Evolutionary conservation across 2,113 vertebrate genomes (phyloP).

Genomic region (Recurvirostra avosetta): DNA sequence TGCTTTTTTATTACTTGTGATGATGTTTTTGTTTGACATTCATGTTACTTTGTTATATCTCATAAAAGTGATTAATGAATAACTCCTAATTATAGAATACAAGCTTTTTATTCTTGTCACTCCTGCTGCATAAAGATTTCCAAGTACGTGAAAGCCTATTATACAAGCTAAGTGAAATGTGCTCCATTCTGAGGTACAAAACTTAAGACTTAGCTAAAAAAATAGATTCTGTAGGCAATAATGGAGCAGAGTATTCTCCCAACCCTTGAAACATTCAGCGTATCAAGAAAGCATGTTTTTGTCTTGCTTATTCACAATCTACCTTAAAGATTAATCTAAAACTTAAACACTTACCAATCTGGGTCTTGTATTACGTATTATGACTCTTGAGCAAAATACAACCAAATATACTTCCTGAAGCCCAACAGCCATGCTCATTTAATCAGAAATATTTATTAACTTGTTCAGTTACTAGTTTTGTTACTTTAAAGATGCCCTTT

Average conservation of each 20-base stretch:
- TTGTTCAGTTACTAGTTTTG: not conserved
- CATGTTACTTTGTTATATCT: not conserved
- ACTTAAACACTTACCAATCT: not conserved
- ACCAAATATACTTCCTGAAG: not conserved
- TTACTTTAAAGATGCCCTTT: not conserved
- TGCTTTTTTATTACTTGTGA: not conserved
- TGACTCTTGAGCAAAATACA: not conserved
- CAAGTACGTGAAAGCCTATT: not conserved
- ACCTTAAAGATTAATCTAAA: not conserved
- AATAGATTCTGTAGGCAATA: not conserved
- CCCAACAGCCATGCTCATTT: not conserved
- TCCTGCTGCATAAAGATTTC: not conserved
- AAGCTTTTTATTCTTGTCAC: not conserved
- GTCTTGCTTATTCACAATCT: not conserved
- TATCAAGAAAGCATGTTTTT: not conserved
- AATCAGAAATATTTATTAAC: not conserved
- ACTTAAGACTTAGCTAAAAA: not conserved
- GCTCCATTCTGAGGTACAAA: not conserved
- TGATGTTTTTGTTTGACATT: constrained; percentile 29
- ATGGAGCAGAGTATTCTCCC: not conserved
- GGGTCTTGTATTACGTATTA: not conserved
- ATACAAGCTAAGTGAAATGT: not conserved
- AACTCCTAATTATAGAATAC: not conserved
- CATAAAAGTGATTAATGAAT: constrained; percentile 13
- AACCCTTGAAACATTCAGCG: not conserved